Percentiles rank a stretch among this genome's conserved stretches.
Evolutionary conservation across 2,113 vertebrate genomes (phyloP).

Genomic region (Tor tambroides): DNA sequence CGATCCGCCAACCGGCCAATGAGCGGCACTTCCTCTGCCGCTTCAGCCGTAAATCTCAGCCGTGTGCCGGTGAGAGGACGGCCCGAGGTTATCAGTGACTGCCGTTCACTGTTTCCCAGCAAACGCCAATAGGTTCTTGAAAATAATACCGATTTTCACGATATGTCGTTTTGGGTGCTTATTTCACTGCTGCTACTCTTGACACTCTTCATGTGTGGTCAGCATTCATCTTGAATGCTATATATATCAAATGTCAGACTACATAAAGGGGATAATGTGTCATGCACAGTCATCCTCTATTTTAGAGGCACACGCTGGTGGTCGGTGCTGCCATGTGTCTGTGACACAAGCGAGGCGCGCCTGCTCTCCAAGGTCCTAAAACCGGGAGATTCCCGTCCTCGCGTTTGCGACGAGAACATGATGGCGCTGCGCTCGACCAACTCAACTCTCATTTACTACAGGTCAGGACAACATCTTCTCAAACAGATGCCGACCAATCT

Average conservation of each 20-base stretch:
- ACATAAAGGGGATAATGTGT: constrained; percentile 4
- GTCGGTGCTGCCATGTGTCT: constrained; percentile 16
- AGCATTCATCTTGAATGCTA: not conserved
- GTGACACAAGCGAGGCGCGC: not conserved
- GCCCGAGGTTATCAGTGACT: not conserved
- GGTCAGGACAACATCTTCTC: no score
- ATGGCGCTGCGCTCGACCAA: not conserved
- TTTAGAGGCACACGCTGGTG: not conserved
- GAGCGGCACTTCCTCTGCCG: constrained; percentile 57
- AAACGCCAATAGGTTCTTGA: no score
- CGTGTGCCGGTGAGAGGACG: constrained; percentile 15
- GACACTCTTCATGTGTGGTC: not conserved
- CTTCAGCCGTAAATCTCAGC: constrained; percentile 61
- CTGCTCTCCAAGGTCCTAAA: constrained; percentile 55
- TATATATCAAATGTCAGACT: not conserved
- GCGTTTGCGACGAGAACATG: not conserved
- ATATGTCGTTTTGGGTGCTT: not conserved
- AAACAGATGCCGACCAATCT: not conserved
- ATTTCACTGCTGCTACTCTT: not conserved
- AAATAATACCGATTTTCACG: not conserved
- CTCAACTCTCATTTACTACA: not conserved
- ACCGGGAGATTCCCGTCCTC: not conserved
- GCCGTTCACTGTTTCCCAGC: not conserved
- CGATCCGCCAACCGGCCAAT: constrained; percentile 68
- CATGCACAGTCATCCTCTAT: constrained; percentile 34